Percentiles rank a stretch among this genome's conserved stretches.
phyloP scores from a whole-genome alignment of 2,888 invertebrate genomes.

The Dryomyza anilis region DNA sequence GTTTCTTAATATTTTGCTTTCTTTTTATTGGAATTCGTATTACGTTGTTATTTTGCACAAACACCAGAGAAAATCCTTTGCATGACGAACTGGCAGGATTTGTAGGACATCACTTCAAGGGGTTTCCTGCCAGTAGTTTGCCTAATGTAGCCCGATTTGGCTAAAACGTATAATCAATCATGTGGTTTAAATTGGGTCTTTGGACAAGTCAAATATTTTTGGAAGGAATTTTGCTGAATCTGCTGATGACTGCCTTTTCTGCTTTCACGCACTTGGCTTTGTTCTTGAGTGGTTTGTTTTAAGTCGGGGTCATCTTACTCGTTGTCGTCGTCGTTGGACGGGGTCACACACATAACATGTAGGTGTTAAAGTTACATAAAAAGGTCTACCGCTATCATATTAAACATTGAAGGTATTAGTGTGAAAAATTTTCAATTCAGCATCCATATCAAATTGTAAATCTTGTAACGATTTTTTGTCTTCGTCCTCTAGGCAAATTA shows the following conservation, averaged over 20 bases:
- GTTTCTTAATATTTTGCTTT: background rate
- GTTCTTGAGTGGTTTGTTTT: background rate
- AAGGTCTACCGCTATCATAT: constrained; percentile 19
- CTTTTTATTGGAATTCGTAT: background rate
- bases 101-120: background rate
- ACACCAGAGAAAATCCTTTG: no score
- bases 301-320: background rate
- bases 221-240: constrained; percentile 31
- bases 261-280: no score
- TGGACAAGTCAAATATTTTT: constrained; percentile 39
- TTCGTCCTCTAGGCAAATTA: background rate
- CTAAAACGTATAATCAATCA: constrained; percentile 37
- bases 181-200: constrained; percentile 38
- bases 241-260: constrained; percentile 34
- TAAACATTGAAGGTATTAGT: constrained; percentile 14
- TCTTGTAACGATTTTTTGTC: background rate
- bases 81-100: no score
- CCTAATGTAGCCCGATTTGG: background rate
- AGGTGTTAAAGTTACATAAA: constrained; percentile 12
- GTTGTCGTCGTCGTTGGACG: no score
- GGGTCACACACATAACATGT: no score
- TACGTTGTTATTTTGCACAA: background rate
- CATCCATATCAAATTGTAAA: background rate
- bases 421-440: constrained; percentile 9
- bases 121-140: background rate